These are phyloP conservation scores for Carcharodon carcharias DNA, from an alignment of 2,797 vertebrate genomes.

Conservation along the genomic window DNA sequence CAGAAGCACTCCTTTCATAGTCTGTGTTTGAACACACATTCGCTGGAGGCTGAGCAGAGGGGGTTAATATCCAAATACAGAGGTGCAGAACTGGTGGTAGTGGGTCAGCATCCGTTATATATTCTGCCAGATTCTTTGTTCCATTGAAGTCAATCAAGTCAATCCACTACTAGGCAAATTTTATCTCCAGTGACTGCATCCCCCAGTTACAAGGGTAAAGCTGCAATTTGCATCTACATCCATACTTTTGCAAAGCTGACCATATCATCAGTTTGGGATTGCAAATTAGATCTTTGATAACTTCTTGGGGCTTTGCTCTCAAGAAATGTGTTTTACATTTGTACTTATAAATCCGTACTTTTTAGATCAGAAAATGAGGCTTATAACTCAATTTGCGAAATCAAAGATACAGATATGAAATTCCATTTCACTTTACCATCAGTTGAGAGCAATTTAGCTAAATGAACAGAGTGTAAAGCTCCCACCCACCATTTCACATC, in stretches of 20 bases:
- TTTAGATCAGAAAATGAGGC: not conserved
- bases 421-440: not conserved
- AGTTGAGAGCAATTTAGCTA: not conserved
- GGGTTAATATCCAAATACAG: not conserved
- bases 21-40: no score
- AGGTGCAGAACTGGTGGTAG: not conserved
- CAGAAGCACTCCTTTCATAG: no score
- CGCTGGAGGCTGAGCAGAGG: no score
- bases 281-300: not conserved
- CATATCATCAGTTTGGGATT: not conserved
- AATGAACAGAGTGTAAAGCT: not conserved
- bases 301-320: not conserved
- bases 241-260: not conserved
- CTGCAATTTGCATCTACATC: not conserved
- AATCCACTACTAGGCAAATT: not conserved
- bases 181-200: not conserved
- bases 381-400: not conserved
- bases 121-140: not conserved
- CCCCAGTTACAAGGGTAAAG: not conserved
- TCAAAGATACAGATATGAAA: not conserved
- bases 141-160: not conserved
- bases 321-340: not conserved
- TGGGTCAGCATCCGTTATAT: not conserved
- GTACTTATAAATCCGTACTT: not conserved
- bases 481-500: not conserved